phyloP scores from a whole-genome alignment of 2,797 vertebrate species.

The Rhincodon typus region DNA sequence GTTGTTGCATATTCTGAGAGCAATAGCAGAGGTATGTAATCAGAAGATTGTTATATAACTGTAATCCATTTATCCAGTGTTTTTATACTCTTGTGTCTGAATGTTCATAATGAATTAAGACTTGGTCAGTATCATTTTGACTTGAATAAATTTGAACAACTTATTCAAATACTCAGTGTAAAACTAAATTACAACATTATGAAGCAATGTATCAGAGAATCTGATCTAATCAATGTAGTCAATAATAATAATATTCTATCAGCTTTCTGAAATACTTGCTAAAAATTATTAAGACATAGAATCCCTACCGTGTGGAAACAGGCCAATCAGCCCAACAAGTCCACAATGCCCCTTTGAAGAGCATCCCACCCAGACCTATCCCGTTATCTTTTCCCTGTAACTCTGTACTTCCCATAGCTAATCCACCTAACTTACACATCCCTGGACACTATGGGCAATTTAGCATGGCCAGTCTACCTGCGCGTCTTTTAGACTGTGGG shows the following conservation, averaged over 20 bases:
- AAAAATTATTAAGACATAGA: too few species aligned
- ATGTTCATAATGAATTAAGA: neutral
- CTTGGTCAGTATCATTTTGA: neutral
- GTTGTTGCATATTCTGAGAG: constrained; percentile 80
- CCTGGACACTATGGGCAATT: too few species aligned
- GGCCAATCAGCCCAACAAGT: too few species aligned
- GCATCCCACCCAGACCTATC: too few species aligned
- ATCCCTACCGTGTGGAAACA: too few species aligned
- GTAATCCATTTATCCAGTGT: neutral
- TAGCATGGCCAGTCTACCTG: too few species aligned
- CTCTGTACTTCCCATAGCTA: too few species aligned
- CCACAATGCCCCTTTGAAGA: too few species aligned
- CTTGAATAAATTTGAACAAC: neutral
- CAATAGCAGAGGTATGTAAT: constrained; percentile 72
- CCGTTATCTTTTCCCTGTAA: too few species aligned
- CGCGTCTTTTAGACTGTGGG: too few species aligned
- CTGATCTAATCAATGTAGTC: neutral
- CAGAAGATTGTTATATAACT: neutral
- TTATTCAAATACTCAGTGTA: neutral
- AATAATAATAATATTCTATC: neutral
- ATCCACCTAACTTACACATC: too few species aligned
- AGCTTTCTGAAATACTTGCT: too few species aligned
- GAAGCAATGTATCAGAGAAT: neutral
- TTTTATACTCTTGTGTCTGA: neutral
- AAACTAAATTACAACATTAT: neutral